Evolutionary conservation across 2,888 invertebrate genomes (phyloP).

Genomic region (Tortricodes alternella): DNA sequence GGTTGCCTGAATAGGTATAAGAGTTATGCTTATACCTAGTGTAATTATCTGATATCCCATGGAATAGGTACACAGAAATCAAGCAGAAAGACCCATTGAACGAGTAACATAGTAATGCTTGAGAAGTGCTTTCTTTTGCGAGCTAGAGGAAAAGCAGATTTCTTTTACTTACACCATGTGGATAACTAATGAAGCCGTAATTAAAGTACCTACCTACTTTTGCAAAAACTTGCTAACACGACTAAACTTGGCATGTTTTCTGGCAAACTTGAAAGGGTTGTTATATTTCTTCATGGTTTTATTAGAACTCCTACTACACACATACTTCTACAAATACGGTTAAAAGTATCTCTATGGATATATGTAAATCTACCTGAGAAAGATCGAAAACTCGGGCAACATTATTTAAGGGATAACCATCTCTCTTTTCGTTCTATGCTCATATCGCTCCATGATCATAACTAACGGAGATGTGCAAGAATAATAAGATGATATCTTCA

Average conservation of each 20-base stretch:
- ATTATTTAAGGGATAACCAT: constrained; percentile 1
- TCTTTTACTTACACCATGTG: constrained; percentile 21
- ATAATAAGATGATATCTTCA: constrained; percentile 26
- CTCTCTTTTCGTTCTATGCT: constrained; percentile 1
- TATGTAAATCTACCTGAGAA: too few relatives aligned
- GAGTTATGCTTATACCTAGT: neutral
- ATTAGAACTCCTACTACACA: neutral
- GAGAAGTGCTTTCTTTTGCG: constrained; percentile 21
- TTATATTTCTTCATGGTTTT: neutral
- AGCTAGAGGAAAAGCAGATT: constrained; percentile 15
- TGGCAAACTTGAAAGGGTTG: neutral
- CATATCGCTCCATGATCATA: constrained; percentile 15
- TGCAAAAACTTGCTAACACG: constrained; percentile 7
- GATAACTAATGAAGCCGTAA: constrained; percentile 22
- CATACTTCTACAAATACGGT: neutral
- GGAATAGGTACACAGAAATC: neutral
- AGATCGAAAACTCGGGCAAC: neutral
- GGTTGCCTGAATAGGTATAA: neutral
- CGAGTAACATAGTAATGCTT: constrained; percentile 11
- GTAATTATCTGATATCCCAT: neutral
- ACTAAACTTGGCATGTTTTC: constrained; percentile 3
- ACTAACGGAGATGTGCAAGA: constrained; percentile 26
- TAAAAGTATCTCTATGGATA: neutral
- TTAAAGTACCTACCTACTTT: constrained; percentile 12
- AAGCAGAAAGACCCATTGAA: constrained; percentile 1